These are phyloP conservation scores for Chrysolina americana DNA, from an alignment of 2,888 invertebrate genomes.

Conservation along the genomic window DNA sequence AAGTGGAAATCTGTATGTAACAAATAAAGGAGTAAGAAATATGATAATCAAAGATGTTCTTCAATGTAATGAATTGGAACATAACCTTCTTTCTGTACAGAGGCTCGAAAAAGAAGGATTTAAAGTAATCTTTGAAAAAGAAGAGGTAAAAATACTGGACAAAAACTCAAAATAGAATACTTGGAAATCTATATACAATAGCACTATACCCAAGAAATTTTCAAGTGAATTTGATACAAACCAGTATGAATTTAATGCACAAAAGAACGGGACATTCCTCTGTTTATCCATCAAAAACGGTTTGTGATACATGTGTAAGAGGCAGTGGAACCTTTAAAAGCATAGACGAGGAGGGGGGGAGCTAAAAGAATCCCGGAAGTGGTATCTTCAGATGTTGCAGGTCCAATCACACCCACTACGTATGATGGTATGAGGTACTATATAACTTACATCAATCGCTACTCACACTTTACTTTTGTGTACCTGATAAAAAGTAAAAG, in stretches of 20 bases:
- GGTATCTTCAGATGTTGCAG: no score
- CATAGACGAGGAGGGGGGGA: background rate
- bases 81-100: no score
- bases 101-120: no score
- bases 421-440: slow-evolving; percentile 56
- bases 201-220: background rate
- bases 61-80: no score
- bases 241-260: background rate
- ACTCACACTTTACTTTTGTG: slow-evolving; percentile 59
- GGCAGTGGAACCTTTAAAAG: slow-evolving; percentile 18
- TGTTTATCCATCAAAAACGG: slow-evolving; percentile 11
- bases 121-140: no score
- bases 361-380: no score
- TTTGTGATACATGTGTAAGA: slow-evolving; percentile 22
- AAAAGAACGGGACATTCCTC: slow-evolving; percentile 30
- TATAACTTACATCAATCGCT: slow-evolving; percentile 61
- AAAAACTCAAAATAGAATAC: background rate
- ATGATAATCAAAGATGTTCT: no score
- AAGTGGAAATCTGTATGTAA: no score
- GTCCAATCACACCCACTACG: no score
- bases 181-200: background rate
- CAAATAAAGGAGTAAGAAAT: no score
- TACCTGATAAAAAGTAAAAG: slow-evolving; percentile 50
- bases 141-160: background rate
- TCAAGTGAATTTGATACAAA: background rate